Evolutionary conservation across 2,797 vertebrate species (phyloP), one percentile per base, ranked within the genome.

Genomic region (Protonibea diacanthus): DNA sequence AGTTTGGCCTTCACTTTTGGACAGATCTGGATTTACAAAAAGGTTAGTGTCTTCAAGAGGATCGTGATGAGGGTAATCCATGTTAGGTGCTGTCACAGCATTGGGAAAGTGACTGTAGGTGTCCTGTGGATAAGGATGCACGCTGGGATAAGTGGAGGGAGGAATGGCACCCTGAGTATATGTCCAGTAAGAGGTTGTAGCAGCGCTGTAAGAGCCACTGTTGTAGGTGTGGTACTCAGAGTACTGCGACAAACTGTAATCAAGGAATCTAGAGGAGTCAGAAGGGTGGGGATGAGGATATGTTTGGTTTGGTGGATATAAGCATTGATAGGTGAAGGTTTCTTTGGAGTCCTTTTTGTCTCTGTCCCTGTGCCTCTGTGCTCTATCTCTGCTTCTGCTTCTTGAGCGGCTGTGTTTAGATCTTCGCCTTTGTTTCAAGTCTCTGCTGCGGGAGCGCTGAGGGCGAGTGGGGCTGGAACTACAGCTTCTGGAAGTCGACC

Each of bases 401-500:
- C 33, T 44, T 0, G 78, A 82, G 51, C 4, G 3, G 17, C 49
- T 59, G 57, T 1, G 2, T 25, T 58, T 40, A 23, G 47, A 63
- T 0, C 9, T 2, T 38, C 0, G 20, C 13, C n/a, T 52, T 45
- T 0, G 56, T 48, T 61, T 17, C 2, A 58, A 56, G 21, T 40
- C 48, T 27, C 61, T 74, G 71, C 76, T 60, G 59, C 8, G 44
- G 15, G 86, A 84, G 57, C 6, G 11, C 6, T 0, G 58, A 0
- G 0, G 5, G 6, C 1, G 40, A 3, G 74, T 60, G 0, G 67
- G 70, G 38, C 74, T 81, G 6, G 12, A 11, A 56, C 81, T 86
- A 0, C 4, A 4, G 66, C 77, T 89, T 63, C 78, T 48, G 1
- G 83, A 78, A 8, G 20, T 2, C 0, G 81, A 88, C 6, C 64